A percentile compares a stretch with the other conserved stretches of the same genome.
Evolutionary conservation across 2,888 invertebrate genomes (phyloP).

Genomic region (Campoplex nolae): DNA sequence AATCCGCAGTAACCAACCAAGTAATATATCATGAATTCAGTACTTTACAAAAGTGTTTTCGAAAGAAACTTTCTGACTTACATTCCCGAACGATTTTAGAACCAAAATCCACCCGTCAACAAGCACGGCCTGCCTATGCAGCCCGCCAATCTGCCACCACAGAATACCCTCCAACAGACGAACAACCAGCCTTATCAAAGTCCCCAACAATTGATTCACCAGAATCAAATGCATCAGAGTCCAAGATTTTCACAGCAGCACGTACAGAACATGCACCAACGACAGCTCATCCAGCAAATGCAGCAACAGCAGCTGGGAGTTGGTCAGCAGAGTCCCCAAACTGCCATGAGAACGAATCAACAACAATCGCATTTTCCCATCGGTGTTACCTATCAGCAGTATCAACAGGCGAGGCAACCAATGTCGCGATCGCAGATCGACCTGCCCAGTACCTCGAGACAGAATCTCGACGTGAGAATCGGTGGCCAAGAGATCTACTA

Average conservation of each 20-base stretch:
- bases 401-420: constrained; percentile 79
- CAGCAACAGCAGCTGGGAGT: constrained; percentile 81
- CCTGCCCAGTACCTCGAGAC: constrained; percentile 81
- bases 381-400: constrained; percentile 80
- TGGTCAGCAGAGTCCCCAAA: constrained; percentile 75
- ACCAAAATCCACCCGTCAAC: constrained; percentile 74
- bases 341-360: constrained; percentile 62
- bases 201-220: constrained; percentile 79
- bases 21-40: constrained; percentile 56
- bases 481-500: constrained; percentile 81
- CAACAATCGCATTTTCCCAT: constrained; percentile 74
- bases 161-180: constrained; percentile 68
- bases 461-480: constrained; percentile 77
- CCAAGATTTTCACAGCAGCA: constrained; percentile 81
- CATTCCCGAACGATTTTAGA: constrained; percentile 51
- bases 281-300: constrained; percentile 83
- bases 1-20: constrained; percentile 73
- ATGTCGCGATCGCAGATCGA: constrained; percentile 82
- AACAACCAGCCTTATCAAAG: constrained; percentile 77
- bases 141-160: constrained; percentile 65
- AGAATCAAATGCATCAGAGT: constrained; percentile 80
- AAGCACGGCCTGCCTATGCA: constrained; percentile 79
- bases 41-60: background rate
- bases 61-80: background rate
- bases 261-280: constrained; percentile 81